Evolutionary conservation across 2,888 invertebrate species (phyloP), one percentile per base, ranked within the genome.

Genomic region (Lydus trimaculatus): DNA sequence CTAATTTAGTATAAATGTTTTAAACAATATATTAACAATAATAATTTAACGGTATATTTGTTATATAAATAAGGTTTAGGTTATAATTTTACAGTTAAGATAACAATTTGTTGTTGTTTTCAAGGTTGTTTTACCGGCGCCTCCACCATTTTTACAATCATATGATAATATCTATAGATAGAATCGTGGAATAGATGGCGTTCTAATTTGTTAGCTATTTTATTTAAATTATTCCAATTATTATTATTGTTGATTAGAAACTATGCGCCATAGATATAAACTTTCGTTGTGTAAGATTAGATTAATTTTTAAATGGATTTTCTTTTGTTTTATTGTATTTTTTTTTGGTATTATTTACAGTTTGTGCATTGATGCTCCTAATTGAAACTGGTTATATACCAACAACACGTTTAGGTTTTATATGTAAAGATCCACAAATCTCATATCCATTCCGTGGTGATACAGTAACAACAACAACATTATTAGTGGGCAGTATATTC

Each of bases 341-440:
- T 85, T 85, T 83, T 87, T 86, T n/a, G n/a, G n/a, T n/a, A n/a
- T n/a, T n/a, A n/a, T n/a, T n/a, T n/a, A 77, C 89, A 91, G 91
- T 91, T 76, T 82, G 87, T 59, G 85, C 89, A 74, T 82, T 90
- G 78, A 85, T 91, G 76, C 85, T 87, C 31, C 82, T 91, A 20
- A 85, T 91, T 56, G 92, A 92, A 83, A 88, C 90, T 39, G 92
- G 91, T 0, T 85, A 88, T 25, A 82, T 92, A 33, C 92, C 91
- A 4, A 88, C 89, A 71, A 86, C 88, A 25, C 87, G 87, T 67
- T 86, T 89, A 63, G 93, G 93, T 9, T 93, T 91, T 85, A 89
- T 86, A 75, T 93, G 93, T 86, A 88, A 90, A 78, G 94, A 94
- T 81, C 91, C 91, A 7, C 87, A 88, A 67, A 89, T 94, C 78